phyloP scores from a whole-genome alignment of 2,797 vertebrate species.

The Bradypus variegatus region DNA sequence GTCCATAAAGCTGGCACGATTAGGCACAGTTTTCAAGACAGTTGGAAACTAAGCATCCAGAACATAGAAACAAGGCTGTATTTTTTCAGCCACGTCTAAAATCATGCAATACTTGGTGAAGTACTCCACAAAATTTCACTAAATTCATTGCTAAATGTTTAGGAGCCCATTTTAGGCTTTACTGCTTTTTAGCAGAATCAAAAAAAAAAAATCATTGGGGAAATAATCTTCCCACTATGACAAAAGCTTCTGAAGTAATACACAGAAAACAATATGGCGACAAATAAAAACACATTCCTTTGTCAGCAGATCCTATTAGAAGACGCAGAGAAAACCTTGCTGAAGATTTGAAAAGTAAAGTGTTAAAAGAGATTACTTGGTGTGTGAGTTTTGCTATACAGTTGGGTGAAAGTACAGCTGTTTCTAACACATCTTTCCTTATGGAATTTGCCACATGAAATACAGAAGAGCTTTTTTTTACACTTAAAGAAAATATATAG shows the following conservation, averaged over 20 bases:
- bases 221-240: conserved; percentile 33
- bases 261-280: conserved; percentile 14
- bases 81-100: conserved; percentile 32
- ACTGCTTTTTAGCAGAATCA: conserved; percentile 40
- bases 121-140: conserved; percentile 18
- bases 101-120: background rate
- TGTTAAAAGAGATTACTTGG: conserved; percentile 42
- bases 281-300: conserved; percentile 39
- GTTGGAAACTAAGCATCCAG: conserved; percentile 5
- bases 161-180: conserved; percentile 39
- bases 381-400: conserved; percentile 24
- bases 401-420: conserved; percentile 43
- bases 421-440: conserved; percentile 43
- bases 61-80: background rate
- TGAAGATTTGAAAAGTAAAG: conserved; percentile 41
- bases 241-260: conserved; percentile 29
- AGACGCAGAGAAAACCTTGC: conserved; percentile 1
- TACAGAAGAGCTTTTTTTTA: conserved; percentile 7
- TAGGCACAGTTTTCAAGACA: conserved; percentile 3
- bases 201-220: conserved; percentile 16
- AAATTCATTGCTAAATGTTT: conserved; percentile 14
- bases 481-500: background rate
- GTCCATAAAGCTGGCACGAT: background rate
- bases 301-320: conserved; percentile 45
- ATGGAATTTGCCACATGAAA: conserved; percentile 37